Evolutionary conservation across 2,888 invertebrate species (phyloP).

Genomic region (Falcaria lacertinaria): DNA sequence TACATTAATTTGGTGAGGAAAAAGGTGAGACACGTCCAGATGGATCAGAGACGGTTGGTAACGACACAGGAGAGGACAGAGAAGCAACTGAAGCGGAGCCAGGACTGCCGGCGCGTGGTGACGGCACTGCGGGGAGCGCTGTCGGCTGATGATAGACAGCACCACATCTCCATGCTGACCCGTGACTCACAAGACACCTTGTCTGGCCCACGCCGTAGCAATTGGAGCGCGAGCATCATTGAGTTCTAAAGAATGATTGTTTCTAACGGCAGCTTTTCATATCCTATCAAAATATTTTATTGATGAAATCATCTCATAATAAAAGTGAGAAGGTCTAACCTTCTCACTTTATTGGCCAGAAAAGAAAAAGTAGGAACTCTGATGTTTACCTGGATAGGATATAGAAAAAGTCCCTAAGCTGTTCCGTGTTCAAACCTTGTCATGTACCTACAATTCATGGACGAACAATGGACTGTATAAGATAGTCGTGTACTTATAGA

Average conservation of each 20-base stretch:
- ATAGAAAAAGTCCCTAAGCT: no score
- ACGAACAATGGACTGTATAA: no score
- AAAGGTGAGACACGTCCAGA: conserved; percentile 48
- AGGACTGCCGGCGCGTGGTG: conserved; percentile 40
- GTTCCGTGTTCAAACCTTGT: no score
- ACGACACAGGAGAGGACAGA: conserved; percentile 48
- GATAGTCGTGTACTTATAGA: no score
- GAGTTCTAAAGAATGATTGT: conserved; percentile 14
- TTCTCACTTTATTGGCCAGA: no score
- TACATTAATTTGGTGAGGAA: conserved; percentile 46
- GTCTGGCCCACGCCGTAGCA: conserved; percentile 9
- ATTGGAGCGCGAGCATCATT: conserved; percentile 26
- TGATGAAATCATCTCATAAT: no score
- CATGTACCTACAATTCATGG: no score
- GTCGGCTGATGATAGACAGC: conserved; percentile 16
- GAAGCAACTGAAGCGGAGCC: conserved; percentile 44
- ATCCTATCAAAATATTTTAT: no score
- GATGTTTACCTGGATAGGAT: no score
- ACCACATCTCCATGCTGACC: conserved; percentile 18
- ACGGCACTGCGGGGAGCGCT: conserved; percentile 37
- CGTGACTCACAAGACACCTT: conserved; percentile 11
- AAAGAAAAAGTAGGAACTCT: no score
- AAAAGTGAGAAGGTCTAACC: no score
- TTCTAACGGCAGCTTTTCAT: no score
- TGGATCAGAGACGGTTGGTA: conserved; percentile 44